Evolutionary conservation across 35 echinoderm and acorn worm species (phyloP).

Genomic region (Ophiothrix spiculata): DNA sequence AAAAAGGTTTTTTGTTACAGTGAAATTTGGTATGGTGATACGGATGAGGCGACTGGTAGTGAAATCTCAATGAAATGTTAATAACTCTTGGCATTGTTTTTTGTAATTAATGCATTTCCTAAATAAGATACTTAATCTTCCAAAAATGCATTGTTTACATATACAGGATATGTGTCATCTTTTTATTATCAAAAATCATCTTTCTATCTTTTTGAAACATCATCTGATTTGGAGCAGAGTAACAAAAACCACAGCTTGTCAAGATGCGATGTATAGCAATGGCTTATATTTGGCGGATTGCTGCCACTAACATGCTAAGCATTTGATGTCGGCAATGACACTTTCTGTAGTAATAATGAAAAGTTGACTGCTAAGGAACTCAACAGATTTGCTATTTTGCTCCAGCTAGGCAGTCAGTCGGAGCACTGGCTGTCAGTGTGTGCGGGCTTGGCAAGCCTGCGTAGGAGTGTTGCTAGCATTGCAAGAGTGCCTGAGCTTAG

Average conservation of each 20-base stretch:
- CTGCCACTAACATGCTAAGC: neutral
- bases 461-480: neutral
- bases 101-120: neutral
- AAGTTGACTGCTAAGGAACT: neutral
- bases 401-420: too few relatives aligned
- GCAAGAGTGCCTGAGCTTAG: too few relatives aligned
- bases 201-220: too few relatives aligned
- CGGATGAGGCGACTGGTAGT: neutral
- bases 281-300: neutral
- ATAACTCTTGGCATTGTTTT: neutral
- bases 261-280: too few relatives aligned
- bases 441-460: neutral
- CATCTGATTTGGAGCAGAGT: too few relatives aligned
- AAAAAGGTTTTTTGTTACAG: neutral
- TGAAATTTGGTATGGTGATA: neutral
- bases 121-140: neutral
- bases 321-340: neutral
- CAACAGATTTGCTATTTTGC: neutral
- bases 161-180: neutral
- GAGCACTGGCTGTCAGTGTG: neutral
- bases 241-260: too few relatives aligned
- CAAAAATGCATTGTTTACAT: neutral
- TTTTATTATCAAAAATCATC: neutral
- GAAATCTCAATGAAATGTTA: neutral
- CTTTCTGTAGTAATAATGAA: neutral